These are phyloP conservation scores for Ctenomys sociabilis DNA, from an alignment of 2,113 vertebrate species.

Conservation along the genomic window DNA sequence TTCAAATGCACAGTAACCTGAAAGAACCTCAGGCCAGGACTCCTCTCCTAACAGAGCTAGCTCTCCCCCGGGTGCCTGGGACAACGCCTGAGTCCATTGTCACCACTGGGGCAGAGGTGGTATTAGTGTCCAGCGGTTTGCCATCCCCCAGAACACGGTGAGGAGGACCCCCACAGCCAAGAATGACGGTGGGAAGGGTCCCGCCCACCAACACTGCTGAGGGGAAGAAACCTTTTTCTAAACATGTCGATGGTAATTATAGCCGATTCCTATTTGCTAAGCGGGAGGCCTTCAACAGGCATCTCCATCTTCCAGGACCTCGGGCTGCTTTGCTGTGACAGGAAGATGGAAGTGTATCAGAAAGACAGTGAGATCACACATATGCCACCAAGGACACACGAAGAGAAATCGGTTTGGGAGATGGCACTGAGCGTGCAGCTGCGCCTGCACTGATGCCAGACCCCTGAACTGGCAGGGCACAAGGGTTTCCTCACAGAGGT, in stretches of 20 bases:
- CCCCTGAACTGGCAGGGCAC: not conserved
- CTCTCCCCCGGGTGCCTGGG: too few species aligned
- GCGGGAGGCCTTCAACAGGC: not conserved
- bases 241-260: not conserved
- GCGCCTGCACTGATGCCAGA: not conserved
- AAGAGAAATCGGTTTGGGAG: not conserved
- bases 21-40: not conserved
- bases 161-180: not conserved
- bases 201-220: fast-evolving
- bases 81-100: not conserved
- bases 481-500: not conserved
- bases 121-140: not conserved
- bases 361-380: fast-evolving
- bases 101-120: not conserved
- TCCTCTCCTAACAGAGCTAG: not conserved
- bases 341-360: not conserved
- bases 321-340: not conserved
- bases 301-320: not conserved
- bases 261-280: too few species aligned
- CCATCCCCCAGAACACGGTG: fast-evolving
- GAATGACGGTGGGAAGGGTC: not conserved
- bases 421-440: fast-evolving
- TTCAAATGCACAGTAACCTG: not conserved
- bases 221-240: not conserved
- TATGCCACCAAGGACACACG: not conserved